Conservation (phyloP, 1,140 invertebrate genomes). For the Phenacoccus solenopsis region DNA sequence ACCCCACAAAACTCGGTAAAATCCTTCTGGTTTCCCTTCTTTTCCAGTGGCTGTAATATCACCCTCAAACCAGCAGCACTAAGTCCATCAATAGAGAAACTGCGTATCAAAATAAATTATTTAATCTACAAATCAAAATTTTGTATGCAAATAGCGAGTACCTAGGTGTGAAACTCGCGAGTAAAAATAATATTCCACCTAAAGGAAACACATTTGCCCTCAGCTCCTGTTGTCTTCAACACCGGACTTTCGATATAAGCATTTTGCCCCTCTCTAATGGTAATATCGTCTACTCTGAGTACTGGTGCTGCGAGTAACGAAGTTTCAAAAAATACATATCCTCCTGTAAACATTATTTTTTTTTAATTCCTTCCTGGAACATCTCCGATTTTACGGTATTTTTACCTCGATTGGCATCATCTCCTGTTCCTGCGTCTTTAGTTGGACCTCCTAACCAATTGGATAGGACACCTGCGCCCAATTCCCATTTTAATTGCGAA, state of each 20-base stretch:
- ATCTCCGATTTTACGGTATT: too few relatives aligned
- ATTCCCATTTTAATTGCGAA: slow-evolving; percentile 36
- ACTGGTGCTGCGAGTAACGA: slow-evolving; percentile 37
- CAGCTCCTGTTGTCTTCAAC: slow-evolving; percentile 37
- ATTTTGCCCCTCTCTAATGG: slow-evolving; percentile 34
- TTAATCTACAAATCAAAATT: too few relatives aligned
- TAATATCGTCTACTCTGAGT: slow-evolving; percentile 30
- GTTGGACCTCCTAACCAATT: slow-evolving; percentile 53
- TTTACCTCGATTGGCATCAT: slow-evolving; percentile 38
- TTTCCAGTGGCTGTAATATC: slow-evolving; percentile 38
- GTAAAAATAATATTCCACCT: slow-evolving; percentile 32
- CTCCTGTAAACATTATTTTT: slow-evolving; percentile 35
- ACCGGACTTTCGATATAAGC: slow-evolving; percentile 41
- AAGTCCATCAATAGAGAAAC: slow-evolving; percentile 44
- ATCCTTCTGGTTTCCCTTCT: slow-evolving; percentile 34
- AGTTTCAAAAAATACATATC: slow-evolving; percentile 49
- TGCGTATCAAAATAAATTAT: too few relatives aligned
- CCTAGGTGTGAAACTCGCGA: neutral
- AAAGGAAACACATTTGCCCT: slow-evolving; percentile 43
- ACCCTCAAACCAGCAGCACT: slow-evolving; percentile 45
- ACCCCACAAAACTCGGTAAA: slow-evolving; percentile 45
- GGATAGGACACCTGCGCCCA: slow-evolving; percentile 39
- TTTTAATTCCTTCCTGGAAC: too few relatives aligned
- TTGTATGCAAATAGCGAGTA: too few relatives aligned
- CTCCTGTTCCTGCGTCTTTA: slow-evolving; percentile 38